Evolutionary conservation across 1,140 invertebrate species (phyloP).

Genomic region (Sycobia sp.): DNA sequence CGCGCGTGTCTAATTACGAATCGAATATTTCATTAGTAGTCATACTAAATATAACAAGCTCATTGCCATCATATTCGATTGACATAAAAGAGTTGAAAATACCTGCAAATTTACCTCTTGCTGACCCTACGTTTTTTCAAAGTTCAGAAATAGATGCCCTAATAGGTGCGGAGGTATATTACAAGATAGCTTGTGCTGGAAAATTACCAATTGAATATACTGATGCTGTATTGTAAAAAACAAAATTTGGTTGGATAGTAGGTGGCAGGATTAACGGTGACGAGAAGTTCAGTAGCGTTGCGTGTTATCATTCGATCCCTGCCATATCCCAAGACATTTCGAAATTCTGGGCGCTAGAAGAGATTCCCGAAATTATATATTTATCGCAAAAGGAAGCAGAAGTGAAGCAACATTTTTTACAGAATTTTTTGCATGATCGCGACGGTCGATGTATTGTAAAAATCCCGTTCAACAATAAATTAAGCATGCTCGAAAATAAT

Average conservation of each 20-base stretch:
- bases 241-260: neutral
- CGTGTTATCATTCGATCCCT: too few relatives aligned
- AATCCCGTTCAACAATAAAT: neutral
- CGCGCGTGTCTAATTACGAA: neutral
- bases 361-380: neutral
- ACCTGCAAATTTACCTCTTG: neutral
- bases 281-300: too few relatives aligned
- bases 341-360: neutral
- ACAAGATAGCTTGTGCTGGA: neutral
- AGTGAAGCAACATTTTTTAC: neutral
- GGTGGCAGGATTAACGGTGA: neutral
- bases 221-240: neutral
- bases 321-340: neutral
- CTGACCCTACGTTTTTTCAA: neutral
- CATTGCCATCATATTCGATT: neutral
- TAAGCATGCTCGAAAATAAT: neutral
- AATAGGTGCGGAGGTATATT: neutral
- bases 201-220: neutral
- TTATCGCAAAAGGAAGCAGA: neutral
- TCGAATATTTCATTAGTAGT: neutral
- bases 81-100: neutral
- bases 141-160: neutral
- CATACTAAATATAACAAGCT: neutral
- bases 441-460: neutral
- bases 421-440: neutral